Conservation (phyloP, 2,888 invertebrate genomes). For the Germaria angustata region DNA sequence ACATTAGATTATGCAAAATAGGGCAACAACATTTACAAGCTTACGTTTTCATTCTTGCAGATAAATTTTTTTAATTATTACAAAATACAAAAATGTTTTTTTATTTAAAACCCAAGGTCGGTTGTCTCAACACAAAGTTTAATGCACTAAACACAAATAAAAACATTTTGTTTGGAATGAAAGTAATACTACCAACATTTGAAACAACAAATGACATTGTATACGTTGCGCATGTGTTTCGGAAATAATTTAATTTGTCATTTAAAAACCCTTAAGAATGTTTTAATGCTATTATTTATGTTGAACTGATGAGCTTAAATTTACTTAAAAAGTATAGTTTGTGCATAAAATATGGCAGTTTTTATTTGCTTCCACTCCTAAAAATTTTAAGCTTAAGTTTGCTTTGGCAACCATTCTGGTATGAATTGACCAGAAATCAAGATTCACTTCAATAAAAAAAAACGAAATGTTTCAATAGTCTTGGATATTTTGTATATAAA, state of each 20-base stretch:
- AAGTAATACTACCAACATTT: not conserved
- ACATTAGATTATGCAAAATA: no score
- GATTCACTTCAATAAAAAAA: not conserved
- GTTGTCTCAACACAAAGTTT: conserved; percentile 5
- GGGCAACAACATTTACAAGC: no score
- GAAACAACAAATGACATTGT: not conserved
- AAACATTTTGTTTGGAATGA: not conserved
- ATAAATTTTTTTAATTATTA: no score
- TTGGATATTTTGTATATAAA: no score
- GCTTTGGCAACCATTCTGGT: not conserved
- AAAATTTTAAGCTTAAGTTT: not conserved
- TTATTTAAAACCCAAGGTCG: conserved; percentile 4
- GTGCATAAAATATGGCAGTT: not conserved
- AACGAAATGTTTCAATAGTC: not conserved
- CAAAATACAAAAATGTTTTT: no score
- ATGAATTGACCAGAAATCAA: not conserved
- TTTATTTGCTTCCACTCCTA: not conserved
- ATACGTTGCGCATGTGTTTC: not conserved
- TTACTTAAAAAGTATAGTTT: not conserved
- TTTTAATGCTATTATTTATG: conserved; percentile 1
- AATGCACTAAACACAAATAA: not conserved
- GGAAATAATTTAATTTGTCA: not conserved
- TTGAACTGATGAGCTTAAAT: not conserved
- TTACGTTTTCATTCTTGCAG: not conserved
- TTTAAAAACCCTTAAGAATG: not conserved